Evolutionary conservation across 1,140 invertebrate genomes (phyloP), one percentile per base, ranked within the genome.

Genomic region (Drosophila mauritiana): DNA sequence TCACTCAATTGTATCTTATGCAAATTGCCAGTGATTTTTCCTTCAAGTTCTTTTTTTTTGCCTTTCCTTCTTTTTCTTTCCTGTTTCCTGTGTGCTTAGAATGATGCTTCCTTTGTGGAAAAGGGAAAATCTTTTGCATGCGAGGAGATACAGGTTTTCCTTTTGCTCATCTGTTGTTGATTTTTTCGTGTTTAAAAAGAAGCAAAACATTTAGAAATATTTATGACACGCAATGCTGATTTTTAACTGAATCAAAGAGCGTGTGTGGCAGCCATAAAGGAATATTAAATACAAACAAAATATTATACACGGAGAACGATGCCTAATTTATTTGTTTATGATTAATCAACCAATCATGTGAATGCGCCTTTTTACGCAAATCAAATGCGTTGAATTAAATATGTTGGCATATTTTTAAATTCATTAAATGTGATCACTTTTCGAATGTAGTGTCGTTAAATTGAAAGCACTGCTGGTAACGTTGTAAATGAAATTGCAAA

Each of bases 1-100:
- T 88, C 84, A 89, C 84, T 89, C 84, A 88, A 88, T 89, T 89
- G 84, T 90, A 89, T 90, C 85, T 89, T 89, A 89, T 89, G 84
- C 84, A 89, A 89, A 89, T 89, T 89, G 84, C 80, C 84, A 90
- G 84, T 90, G 85, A 89, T 89, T 89, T 89, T 90, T 84, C 84
- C 83, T 86, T 67, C 73, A 64, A 62, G 58, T 27, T 27, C 22
- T 84, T 64, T 84, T 67, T 78, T 12, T 45, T 15, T 36, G 73
- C 53, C 54, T 48, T 73, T 74, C 39, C 76, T 55, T 63, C 54
- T 46, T 56, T 69, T 70, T 46, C 65, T 40, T 70, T 61, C 57
- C 53, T 49, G 53, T 76, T 55, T 77, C 64, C 64, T 69, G 54
- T 56, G 57, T 77, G 56, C 53, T 72, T 72, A 70, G 68, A 72